A percentile compares a stretch with the other conserved stretches of the same genome.
Evolutionary conservation across 2,888 invertebrate species (phyloP).

Genomic region (Pterostichus madidus): DNA sequence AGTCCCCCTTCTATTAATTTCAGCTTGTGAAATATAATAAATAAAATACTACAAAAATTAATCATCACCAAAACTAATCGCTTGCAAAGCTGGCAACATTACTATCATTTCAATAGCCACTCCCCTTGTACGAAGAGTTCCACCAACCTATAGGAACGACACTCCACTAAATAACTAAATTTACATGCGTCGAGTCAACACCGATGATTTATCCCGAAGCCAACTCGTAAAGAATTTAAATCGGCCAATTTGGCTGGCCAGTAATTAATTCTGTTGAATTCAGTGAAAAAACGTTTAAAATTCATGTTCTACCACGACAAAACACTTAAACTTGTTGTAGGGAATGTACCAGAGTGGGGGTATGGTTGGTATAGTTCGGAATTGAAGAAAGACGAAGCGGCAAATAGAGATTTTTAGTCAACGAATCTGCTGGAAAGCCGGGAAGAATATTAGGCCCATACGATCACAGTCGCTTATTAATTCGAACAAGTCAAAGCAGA

Average conservation of each 20-base stretch:
- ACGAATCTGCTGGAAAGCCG: no score
- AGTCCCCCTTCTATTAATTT: no score
- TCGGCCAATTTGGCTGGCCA: slow-evolving; percentile 55
- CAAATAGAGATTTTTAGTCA: neutral
- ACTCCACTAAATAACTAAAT: slow-evolving; percentile 51
- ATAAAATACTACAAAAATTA: no score
- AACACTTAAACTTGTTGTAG: slow-evolving; percentile 58
- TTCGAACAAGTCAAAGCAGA: no score
- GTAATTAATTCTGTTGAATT: slow-evolving; percentile 62
- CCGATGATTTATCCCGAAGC: slow-evolving; percentile 35
- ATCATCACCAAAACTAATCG: no score
- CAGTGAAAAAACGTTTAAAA: slow-evolving; percentile 64
- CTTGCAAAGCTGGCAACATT: no score
- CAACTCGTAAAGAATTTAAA: slow-evolving; percentile 62
- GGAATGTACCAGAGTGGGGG: slow-evolving; percentile 45
- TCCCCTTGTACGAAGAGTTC: neutral
- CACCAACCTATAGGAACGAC: neutral
- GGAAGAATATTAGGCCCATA: no score
- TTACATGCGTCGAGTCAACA: slow-evolving; percentile 19
- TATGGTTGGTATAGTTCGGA: neutral
- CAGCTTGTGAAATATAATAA: no score
- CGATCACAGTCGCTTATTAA: no score
- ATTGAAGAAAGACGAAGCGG: no score
- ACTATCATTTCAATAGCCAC: neutral
- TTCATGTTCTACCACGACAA: slow-evolving; percentile 57